Base-by-base conservation (phyloP, 2,888 invertebrate genomes). In the Coremacera marginata region DNA sequence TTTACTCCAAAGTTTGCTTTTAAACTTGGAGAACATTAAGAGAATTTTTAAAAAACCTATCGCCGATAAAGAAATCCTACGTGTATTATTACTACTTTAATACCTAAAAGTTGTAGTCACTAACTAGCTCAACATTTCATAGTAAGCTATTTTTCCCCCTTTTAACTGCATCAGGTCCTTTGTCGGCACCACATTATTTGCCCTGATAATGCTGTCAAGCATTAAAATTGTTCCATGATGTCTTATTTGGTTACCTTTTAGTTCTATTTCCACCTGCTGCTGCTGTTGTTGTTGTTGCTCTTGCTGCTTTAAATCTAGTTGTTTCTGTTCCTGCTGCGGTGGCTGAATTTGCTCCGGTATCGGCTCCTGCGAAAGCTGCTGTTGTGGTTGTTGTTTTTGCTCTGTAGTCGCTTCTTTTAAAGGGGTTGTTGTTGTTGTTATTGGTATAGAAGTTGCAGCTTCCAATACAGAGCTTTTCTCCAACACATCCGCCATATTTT, bases 381-480 rank as follows among this genome's bases (percentile, higher is more conserved):
- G 44, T 77, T 82, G 82, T 60, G 77, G 82, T 57, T 79, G 72
- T 34, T 79, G 79, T 65, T 79, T 70, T 34, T 79, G 79, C 62
- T 78, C 77, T 65, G 77, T 11, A 19, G 60, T 49, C 19, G 11
- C 60, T 34, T 79, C 80, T 77, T 80, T 77, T 62, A 77, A 37
- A 78, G 49, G 77, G 84, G 82, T 31, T 78, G 81, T 49, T 57
- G 80, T 76, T 79, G 84, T 37, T 78, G 80, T 22, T 77, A 80
- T 77, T 80, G 82, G 79, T 81, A 83, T 80, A 79, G 83, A 81
- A 79, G 84, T 78, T 79, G 81, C 81, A 82, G 82, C 87, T 84
- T 87, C 87, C 86, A 87, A 79, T 79, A 83, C 79, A 75, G 84
- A 88, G 88, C 87, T 88, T 88, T 87, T 88, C 85, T 87, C 87